These are phyloP conservation scores for Bombus breviceps DNA, from an alignment of 1,140 invertebrate genomes.

Conservation along the genomic window DNA sequence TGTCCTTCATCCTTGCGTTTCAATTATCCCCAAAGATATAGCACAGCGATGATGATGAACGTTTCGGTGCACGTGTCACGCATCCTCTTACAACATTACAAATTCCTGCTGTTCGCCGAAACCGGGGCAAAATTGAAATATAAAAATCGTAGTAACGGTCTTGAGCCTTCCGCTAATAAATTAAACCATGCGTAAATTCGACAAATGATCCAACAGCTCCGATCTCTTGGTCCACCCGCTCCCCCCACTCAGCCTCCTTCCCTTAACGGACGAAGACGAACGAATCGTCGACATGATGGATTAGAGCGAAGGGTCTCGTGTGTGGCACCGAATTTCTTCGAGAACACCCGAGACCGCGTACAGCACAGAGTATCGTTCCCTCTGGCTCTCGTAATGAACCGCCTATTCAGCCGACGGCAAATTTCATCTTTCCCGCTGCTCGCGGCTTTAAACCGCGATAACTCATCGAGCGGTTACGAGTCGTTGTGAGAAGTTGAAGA, in stretches of 20 bases:
- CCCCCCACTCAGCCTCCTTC: no score
- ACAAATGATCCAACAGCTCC: conserved; percentile 5
- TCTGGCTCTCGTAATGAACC: neutral
- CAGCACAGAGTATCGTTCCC: conserved; percentile 8
- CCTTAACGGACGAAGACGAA: neutral
- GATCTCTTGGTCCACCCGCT: no score
- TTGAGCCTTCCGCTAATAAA: neutral
- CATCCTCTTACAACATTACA: no score
- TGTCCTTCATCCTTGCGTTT: no score
- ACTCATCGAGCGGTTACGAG: conserved; percentile 28
- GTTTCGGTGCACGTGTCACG: no score
- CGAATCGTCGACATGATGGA: conserved; percentile 19
- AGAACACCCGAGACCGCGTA: neutral
- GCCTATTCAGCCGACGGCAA: conserved; percentile 41
- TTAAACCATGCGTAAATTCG: conserved; percentile 13
- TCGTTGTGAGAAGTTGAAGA: neutral
- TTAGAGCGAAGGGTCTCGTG: neutral
- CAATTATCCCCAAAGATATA: no score
- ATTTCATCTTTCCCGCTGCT: conserved; percentile 9
- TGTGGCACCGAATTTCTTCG: conserved; percentile 27
- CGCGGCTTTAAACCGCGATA: conserved; percentile 32
- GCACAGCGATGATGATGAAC: no score
- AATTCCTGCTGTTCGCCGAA: no score
- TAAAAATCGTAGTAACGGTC: no score
- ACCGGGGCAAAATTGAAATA: neutral